Evolutionary conservation across 2,888 invertebrate genomes (phyloP).

Genomic region (Netelia virgata): DNA sequence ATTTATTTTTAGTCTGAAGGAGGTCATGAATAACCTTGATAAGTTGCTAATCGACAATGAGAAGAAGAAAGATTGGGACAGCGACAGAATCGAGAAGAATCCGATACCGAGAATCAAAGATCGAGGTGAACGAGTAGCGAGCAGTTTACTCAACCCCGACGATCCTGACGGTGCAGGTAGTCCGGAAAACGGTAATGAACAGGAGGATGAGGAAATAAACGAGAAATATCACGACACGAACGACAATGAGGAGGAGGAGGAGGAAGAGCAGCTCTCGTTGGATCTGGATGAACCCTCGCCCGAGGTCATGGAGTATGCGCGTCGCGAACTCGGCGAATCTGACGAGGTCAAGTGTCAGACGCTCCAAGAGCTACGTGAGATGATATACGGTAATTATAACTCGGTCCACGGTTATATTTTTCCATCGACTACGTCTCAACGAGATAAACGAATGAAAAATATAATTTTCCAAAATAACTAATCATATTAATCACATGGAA

Average conservation of each 20-base stretch:
- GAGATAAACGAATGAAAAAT: slow-evolving; percentile 2
- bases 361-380: slow-evolving; percentile 90
- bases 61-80: slow-evolving; percentile 62
- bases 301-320: slow-evolving; percentile 89
- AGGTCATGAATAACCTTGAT: slow-evolving; percentile 63
- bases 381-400: slow-evolving; percentile 89
- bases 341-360: slow-evolving; percentile 89
- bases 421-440: neutral
- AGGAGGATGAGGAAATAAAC: slow-evolving; percentile 37
- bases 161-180: slow-evolving; percentile 66
- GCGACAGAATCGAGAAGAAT: slow-evolving; percentile 34
- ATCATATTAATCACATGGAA: too few relatives aligned
- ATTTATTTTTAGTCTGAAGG: slow-evolving; percentile 47
- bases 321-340: slow-evolving; percentile 89
- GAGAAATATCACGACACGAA: slow-evolving; percentile 52
- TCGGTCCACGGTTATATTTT: slow-evolving; percentile 23
- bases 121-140: slow-evolving; percentile 62
- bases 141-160: slow-evolving; percentile 51
- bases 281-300: slow-evolving; percentile 89
- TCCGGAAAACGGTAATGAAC: slow-evolving; percentile 48
- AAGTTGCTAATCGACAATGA: slow-evolving; percentile 61
- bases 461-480: neutral
- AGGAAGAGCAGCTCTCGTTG: slow-evolving; percentile 87
- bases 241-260: slow-evolving; percentile 77
- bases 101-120: slow-evolving; percentile 62